Conservation (phyloP, 2,113 vertebrate species). For the Trochalopteron elliotii region DNA sequence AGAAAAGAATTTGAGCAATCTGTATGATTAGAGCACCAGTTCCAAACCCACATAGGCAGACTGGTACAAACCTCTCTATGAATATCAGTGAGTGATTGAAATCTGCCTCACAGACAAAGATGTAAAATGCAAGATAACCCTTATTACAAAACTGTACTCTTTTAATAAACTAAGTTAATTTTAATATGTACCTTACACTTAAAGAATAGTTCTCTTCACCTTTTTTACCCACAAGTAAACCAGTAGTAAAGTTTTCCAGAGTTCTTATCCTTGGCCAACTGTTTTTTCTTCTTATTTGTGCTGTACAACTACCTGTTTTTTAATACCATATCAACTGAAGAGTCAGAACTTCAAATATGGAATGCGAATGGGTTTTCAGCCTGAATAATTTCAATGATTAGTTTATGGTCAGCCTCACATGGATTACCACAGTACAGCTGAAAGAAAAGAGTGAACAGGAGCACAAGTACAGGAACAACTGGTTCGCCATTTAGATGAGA, state of each 20-base stretch:
- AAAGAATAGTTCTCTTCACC: neutral
- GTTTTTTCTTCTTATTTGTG: neutral
- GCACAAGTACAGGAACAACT: neutral
- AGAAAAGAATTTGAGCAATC: neutral
- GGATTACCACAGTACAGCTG: neutral
- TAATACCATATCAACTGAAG: neutral
- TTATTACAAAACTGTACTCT: neutral
- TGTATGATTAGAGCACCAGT: neutral
- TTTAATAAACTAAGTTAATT: neutral
- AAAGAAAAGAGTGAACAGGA: neutral
- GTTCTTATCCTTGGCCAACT: neutral
- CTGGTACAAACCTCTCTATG: neutral
- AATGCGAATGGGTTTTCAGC: neutral
- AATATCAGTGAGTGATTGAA: neutral
- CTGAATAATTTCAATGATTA: neutral
- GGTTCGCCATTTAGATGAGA: neutral
- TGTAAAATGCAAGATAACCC: neutral
- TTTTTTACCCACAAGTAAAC: neutral
- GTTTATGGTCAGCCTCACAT: neutral
- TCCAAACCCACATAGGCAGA: neutral
- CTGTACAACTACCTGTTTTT: neutral
- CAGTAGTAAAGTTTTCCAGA: neutral
- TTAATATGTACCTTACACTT: neutral
- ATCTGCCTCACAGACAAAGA: neutral
- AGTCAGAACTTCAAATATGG: neutral